Conservation (phyloP, 2,888 invertebrate species). For the Malthinus seriepunctatus region DNA sequence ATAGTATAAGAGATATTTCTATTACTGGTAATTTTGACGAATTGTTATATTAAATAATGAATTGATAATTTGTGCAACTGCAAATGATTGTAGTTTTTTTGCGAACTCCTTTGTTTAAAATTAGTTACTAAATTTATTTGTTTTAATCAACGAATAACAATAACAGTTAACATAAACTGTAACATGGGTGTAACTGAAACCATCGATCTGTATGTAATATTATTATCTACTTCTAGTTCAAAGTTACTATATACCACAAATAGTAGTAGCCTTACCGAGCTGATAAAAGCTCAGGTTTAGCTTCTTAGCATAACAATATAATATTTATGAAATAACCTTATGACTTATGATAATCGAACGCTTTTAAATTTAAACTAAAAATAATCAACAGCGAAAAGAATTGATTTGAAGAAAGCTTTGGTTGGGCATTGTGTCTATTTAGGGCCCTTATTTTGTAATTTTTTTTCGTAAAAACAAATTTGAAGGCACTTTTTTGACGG, state of each 20-base stretch:
- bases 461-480: slow-evolving; percentile 86
- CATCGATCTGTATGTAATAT: slow-evolving; percentile 55
- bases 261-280: slow-evolving; percentile 49
- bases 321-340: slow-evolving; percentile 59
- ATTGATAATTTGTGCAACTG: too few species aligned
- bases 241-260: slow-evolving; percentile 59
- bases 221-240: slow-evolving; percentile 57
- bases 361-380: slow-evolving; percentile 56
- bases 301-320: slow-evolving; percentile 58
- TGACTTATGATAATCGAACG: slow-evolving; percentile 54
- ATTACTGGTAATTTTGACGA: too few species aligned
- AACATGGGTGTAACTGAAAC: slow-evolving; percentile 56
- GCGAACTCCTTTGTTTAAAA: slow-evolving; percentile 9
- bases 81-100: neutral
- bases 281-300: slow-evolving; percentile 44
- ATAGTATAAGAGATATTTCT: too few species aligned
- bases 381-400: slow-evolving; percentile 51
- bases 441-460: slow-evolving; percentile 82
- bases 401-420: slow-evolving; percentile 56
- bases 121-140: slow-evolving; percentile 14
- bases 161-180: slow-evolving; percentile 56
- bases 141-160: slow-evolving; percentile 52
- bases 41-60: too few species aligned
- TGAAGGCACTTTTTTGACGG: slow-evolving; percentile 96
- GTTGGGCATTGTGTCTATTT: slow-evolving; percentile 81